Percentiles rank a stretch among this genome's conserved stretches.
phyloP scores from a whole-genome alignment of 2,797 vertebrate genomes.

The Pseudomugil gertrudae region DNA sequence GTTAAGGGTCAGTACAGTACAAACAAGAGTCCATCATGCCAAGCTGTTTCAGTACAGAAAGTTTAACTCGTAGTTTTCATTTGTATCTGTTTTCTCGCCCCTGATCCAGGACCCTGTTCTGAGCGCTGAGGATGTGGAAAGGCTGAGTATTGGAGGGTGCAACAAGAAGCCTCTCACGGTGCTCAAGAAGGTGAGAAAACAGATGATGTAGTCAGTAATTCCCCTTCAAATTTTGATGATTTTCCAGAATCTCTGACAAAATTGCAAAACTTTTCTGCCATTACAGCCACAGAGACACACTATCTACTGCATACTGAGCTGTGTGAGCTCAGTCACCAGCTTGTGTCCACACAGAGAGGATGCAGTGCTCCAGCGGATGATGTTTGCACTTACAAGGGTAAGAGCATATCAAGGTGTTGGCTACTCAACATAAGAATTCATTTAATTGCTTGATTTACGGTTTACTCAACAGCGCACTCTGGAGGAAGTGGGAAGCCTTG shows the following conservation, averaged over 20 bases:
- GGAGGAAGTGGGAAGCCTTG: slow-evolving; percentile 64
- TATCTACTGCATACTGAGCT: slow-evolving; percentile 82
- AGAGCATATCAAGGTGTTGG: slow-evolving; percentile 15
- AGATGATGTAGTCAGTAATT: neutral
- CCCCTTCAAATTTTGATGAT: neutral
- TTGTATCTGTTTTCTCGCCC: slow-evolving; percentile 6
- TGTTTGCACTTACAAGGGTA: slow-evolving; percentile 82
- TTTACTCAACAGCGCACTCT: slow-evolving; percentile 57
- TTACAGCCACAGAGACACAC: slow-evolving; percentile 80
- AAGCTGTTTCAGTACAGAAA: neutral
- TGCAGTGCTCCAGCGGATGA: slow-evolving; percentile 75
- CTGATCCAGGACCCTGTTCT: slow-evolving; percentile 80
- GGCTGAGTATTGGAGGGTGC: slow-evolving; percentile 46
- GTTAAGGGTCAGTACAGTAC: slow-evolving; percentile 76
- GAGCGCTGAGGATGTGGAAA: slow-evolving; percentile 70
- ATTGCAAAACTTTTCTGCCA: neutral
- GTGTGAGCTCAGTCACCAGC: slow-evolving; percentile 78
- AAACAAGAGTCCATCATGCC: neutral
- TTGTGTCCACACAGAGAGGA: slow-evolving; percentile 82
- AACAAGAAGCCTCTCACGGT: slow-evolving; percentile 61
- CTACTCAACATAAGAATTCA: neutral
- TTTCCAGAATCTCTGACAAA: neutral
- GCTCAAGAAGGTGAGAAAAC: slow-evolving; percentile 74
- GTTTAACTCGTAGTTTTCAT: neutral
- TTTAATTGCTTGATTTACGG: neutral